Evolutionary conservation across 2,888 invertebrate species (phyloP), one percentile per base, ranked within the genome.

Genomic region (Polydrusus pterygomalis): DNA sequence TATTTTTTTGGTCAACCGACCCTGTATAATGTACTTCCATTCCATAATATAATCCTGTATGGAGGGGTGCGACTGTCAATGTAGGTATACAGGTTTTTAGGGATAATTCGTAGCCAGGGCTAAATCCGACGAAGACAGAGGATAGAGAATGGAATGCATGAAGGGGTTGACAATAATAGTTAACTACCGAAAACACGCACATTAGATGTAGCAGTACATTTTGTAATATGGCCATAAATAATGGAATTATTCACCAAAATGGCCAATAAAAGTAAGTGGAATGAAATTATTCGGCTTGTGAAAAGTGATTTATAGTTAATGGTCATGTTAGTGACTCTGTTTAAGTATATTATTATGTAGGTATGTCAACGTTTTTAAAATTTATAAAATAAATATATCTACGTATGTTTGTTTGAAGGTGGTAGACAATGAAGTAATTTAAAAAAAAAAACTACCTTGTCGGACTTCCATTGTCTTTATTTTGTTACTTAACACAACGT

Each of bases 191-290:
- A 54, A 69, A 69, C 69, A 62, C 71, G 63, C 51, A 63, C 18
- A 25, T 20, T 18, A 64, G 15, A 49, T 45, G 69, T 13, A 17
- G 2, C 60, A 70, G 58, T 40, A 64, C 63, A 51, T 30, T 56
- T 65, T 34, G 34, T 43, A 60, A 74, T 70, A 34, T 67, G 62
- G 70, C 60, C 56, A n/a, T 67, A 58, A 75, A 75, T 75, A 69
- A 75, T 64, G 65, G 45, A 70, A 25, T 75, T 70, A 70, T 67
- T 47, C 65, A 62, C 51, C 54, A n/a, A 67, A 70, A 70, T 60
- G 70, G 65, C 67, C 62, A 70, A 75, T 75, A 75, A 75, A 75
- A 75, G 58, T 70, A 75, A 70, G 75, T 54, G 64, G 51, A 70
- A 51, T 47, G 47, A 47, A 20, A 64, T 70, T 70, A 64, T 70